phyloP scores from a whole-genome alignment of 2,797 vertebrate genomes.

The Rhinatrema bivittatum region DNA sequence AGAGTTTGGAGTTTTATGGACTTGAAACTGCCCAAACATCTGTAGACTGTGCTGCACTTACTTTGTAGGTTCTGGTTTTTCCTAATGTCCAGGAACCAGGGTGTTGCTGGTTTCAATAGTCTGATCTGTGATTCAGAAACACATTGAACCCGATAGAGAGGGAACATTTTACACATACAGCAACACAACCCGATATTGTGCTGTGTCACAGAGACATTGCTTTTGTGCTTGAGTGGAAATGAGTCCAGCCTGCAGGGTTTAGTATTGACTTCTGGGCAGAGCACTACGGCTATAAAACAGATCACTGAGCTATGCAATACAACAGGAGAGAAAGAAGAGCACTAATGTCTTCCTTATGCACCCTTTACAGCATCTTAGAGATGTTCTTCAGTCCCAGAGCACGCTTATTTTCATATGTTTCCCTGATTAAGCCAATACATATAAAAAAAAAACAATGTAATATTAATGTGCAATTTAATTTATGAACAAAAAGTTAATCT shows the following conservation, averaged over 20 bases:
- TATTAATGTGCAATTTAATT: constrained; percentile 37
- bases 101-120: constrained; percentile 20
- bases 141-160: too few relatives aligned
- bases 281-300: constrained; percentile 27
- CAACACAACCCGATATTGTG: constrained; percentile 1
- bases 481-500: constrained; percentile 5
- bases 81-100: constrained; percentile 22
- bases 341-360: constrained; percentile 33
- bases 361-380: constrained; percentile 35
- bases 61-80: constrained; percentile 23
- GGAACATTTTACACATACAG: too few relatives aligned
- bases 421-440: constrained; percentile 44
- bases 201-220: constrained; percentile 1
- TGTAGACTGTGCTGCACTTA: constrained; percentile 23
- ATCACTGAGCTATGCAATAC: constrained; percentile 35
- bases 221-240: constrained; percentile 23
- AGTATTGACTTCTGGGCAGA: constrained; percentile 34
- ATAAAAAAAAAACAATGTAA: constrained; percentile 31
- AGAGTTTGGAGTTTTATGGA: constrained; percentile 13
- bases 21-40: constrained; percentile 30
- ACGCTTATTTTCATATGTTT: constrained; percentile 35
- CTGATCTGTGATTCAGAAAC: too few relatives aligned
- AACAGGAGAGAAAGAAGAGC: constrained; percentile 21
- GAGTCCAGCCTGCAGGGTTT: constrained; percentile 26
- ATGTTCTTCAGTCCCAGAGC: constrained; percentile 26